Conservation (phyloP, 2,797 vertebrate genomes). For the Bradypodion ventrale region DNA sequence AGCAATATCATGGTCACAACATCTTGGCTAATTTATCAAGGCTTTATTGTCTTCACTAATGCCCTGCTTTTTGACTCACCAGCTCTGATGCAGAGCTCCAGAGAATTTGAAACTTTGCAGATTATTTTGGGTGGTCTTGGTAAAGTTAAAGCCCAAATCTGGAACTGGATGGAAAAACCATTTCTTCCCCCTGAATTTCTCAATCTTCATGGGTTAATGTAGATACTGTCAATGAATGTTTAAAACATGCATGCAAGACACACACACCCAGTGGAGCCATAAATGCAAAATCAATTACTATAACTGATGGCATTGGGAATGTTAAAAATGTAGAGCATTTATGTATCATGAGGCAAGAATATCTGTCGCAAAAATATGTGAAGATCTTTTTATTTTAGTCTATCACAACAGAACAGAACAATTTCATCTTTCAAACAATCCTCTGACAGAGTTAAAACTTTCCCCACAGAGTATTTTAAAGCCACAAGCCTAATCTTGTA, state of each 20-base stretch:
- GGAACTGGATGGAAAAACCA: background rate
- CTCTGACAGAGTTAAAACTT: conserved; percentile 13
- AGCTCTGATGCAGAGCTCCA: background rate
- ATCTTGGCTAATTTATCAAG: background rate
- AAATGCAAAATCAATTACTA: background rate
- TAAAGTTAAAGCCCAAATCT: background rate
- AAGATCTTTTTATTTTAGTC: background rate
- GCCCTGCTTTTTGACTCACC: background rate
- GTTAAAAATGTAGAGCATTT: conserved; percentile 7
- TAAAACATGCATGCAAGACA: background rate
- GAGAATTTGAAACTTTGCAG: background rate
- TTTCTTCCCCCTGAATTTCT: background rate
- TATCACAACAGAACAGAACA: background rate
- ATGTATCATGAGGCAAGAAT: background rate
- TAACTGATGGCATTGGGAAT: conserved; percentile 3
- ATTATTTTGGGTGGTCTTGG: background rate
- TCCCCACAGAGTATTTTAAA: background rate
- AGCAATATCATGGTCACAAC: background rate
- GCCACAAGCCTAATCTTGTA: conserved; percentile 8
- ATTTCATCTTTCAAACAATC: background rate
- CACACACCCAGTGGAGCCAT: background rate
- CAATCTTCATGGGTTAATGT: background rate
- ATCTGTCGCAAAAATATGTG: background rate
- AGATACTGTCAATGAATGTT: background rate
- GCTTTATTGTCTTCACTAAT: background rate